A percentile compares a stretch with the other conserved stretches of the same genome.
phyloP scores from a whole-genome alignment of 2,888 invertebrate species.

The Leptinotarsa juncta region DNA sequence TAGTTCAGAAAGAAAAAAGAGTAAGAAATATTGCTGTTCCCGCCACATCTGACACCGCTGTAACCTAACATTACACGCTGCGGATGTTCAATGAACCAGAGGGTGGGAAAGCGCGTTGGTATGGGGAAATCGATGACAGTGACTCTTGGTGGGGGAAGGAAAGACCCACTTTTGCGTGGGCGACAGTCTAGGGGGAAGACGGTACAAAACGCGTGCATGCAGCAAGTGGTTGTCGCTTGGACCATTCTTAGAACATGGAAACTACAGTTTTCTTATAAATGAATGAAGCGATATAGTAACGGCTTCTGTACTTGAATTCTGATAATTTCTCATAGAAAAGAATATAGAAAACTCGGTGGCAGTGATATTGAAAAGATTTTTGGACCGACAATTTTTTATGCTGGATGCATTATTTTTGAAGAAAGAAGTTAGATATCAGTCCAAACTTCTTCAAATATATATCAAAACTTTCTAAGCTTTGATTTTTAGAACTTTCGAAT shows the following conservation, averaged over 20 bases:
- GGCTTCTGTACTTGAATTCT: too few relatives aligned
- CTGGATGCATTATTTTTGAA: too few relatives aligned
- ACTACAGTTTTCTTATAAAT: background rate
- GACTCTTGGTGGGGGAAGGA: slow-evolving; percentile 54
- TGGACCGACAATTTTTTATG: too few relatives aligned
- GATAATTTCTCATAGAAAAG: too few relatives aligned
- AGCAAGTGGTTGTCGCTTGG: slow-evolving; percentile 44
- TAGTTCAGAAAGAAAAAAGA: too few relatives aligned
- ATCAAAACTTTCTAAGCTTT: too few relatives aligned
- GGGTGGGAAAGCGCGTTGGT: slow-evolving; percentile 40
- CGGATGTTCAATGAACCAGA: slow-evolving; percentile 61
- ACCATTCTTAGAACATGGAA: slow-evolving; percentile 4
- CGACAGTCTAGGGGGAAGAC: slow-evolving; percentile 59
- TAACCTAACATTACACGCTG: slow-evolving; percentile 32
- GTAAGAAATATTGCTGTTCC: background rate
- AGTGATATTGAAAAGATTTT: too few relatives aligned
- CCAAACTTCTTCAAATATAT: too few relatives aligned
- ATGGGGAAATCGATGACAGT: slow-evolving; percentile 50
- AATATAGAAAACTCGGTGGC: too few relatives aligned
- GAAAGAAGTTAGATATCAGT: too few relatives aligned
- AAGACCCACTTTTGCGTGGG: slow-evolving; percentile 62
- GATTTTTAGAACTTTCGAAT: too few relatives aligned
- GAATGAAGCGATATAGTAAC: background rate
- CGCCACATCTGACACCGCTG: slow-evolving; percentile 2
- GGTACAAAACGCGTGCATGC: slow-evolving; percentile 49